A percentile compares a stretch with the other conserved stretches of the same genome.
Conservation (phyloP, 2,113 vertebrate genomes). For the Tachysurus vachellii region DNA sequence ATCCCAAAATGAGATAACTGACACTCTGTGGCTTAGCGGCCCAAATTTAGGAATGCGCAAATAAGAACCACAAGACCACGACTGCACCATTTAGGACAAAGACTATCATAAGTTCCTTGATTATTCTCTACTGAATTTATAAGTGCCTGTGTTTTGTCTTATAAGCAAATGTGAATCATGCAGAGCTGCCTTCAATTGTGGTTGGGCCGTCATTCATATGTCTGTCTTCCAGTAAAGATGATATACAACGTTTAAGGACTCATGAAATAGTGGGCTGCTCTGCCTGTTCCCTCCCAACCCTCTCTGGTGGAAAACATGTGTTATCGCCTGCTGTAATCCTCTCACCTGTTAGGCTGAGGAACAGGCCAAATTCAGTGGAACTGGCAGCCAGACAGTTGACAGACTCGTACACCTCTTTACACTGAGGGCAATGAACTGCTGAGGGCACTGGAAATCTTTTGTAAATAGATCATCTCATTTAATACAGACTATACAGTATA, state of each 20-base stretch:
- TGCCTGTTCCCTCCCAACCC: conserved; percentile 38
- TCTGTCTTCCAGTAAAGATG: conserved; percentile 47
- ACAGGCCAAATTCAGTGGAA: conserved; percentile 29
- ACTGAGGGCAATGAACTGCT: conserved; percentile 4
- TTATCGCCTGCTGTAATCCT: conserved; percentile 60
- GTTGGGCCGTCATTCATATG: conserved; percentile 43
- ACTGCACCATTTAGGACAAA: background rate
- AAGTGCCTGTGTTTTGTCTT: background rate
- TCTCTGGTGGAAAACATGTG: conserved; percentile 57
- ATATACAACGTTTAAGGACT: conserved; percentile 51
- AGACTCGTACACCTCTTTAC: conserved; percentile 10
- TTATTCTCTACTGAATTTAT: background rate
- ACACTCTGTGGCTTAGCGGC: conserved; percentile 16
- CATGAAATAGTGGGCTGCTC: conserved; percentile 46
- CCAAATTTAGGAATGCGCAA: background rate
- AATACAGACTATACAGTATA: background rate
- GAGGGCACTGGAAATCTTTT: conserved; percentile 5
- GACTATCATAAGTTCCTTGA: background rate
- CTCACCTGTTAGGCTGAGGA: conserved; percentile 56
- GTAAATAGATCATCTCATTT: background rate
- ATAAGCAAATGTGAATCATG: background rate
- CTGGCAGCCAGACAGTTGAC: conserved; percentile 23
- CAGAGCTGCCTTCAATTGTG: conserved; percentile 35
- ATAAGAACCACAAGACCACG: conserved; percentile 17
- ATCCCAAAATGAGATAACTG: conserved; percentile 16